phyloP scores from a whole-genome alignment of 2,113 vertebrate genomes.

The Chamaea fasciata region DNA sequence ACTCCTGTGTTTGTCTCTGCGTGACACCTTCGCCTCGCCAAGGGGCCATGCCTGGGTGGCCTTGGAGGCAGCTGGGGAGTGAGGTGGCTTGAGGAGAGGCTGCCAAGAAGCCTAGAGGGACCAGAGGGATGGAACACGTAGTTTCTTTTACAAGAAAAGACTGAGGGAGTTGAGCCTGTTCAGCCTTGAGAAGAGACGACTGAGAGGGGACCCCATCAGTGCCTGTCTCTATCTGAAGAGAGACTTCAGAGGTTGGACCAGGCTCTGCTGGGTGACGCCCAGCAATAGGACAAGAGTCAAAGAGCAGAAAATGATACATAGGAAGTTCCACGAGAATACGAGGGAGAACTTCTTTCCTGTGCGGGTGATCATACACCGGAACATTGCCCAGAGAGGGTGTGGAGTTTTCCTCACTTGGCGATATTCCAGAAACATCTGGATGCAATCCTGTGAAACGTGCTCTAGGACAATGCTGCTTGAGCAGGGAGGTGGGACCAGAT shows the following conservation, averaged over 20 bases:
- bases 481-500: too few relatives aligned
- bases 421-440: not conserved
- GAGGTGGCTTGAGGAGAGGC: not conserved
- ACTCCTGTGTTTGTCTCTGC: accelerated
- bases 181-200: not conserved
- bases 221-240: not conserved
- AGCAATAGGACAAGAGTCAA: not conserved
- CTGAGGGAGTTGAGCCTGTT: not conserved
- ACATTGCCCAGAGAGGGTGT: not conserved
- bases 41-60: accelerated
- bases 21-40: accelerated
- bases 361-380: too few relatives aligned
- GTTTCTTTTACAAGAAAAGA: not conserved
- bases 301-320: accelerated
- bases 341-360: not conserved
- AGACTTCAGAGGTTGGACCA: not conserved
- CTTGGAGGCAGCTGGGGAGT: accelerated
- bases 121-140: not conserved
- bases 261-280: not conserved
- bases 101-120: not conserved
- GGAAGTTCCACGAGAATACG: not conserved
- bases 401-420: not conserved
- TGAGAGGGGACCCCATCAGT: not conserved
- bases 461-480: not conserved
- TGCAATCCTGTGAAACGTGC: not conserved